These are phyloP conservation scores for Petrolisthes manimaculis DNA, from an alignment of 2,888 invertebrate genomes.

Conservation along the genomic window DNA sequence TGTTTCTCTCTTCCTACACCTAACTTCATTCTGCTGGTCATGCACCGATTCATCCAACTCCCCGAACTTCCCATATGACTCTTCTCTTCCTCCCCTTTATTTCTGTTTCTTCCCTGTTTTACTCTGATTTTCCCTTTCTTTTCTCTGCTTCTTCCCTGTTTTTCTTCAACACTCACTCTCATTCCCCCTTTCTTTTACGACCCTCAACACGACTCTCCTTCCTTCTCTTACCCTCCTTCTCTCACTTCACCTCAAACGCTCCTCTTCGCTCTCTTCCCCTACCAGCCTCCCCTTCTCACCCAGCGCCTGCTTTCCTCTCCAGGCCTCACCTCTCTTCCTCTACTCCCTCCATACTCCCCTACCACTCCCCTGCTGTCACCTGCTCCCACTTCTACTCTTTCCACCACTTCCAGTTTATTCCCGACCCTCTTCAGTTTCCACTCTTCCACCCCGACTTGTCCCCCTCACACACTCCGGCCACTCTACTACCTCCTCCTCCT, in stretches of 20 bases:
- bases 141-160: not conserved
- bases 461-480: not conserved
- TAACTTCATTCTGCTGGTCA: no score
- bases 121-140: not conserved
- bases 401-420: not conserved
- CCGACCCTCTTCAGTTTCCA: not conserved
- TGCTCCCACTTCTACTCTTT: not conserved
- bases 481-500: not conserved
- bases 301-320: not conserved
- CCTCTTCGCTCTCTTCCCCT: not conserved
- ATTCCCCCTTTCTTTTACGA: not conserved
- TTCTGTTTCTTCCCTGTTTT: not conserved
- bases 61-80: not conserved
- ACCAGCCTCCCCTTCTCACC: not conserved
- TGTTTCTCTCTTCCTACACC: no score
- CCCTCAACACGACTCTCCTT: no score
- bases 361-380: not conserved
- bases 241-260: no score
- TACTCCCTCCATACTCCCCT: not conserved
- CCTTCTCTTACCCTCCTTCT: no score
- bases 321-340: not conserved
- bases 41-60: not conserved
- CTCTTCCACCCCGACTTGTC: not conserved
- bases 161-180: not conserved
- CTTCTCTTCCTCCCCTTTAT: not conserved